phyloP scores from a whole-genome alignment of 2,113 vertebrate genomes.

The Psephotus haematonotus region DNA sequence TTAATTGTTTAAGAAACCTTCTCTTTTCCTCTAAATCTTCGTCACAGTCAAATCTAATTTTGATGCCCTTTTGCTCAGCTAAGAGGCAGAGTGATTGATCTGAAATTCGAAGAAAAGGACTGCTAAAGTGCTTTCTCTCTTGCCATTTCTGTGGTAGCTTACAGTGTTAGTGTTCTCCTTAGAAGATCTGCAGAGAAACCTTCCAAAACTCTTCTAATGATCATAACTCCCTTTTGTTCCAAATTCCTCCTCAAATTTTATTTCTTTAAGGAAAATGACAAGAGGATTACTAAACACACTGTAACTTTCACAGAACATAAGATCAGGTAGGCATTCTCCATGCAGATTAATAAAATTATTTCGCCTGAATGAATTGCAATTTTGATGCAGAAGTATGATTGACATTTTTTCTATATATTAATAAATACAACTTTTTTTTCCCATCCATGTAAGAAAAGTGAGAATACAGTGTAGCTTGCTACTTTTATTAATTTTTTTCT shows the following conservation, averaged over 20 bases:
- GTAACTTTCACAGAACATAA: not conserved
- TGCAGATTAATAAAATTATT: not conserved
- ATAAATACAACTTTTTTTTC: not conserved
- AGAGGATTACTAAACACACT: not conserved
- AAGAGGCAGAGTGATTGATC: slow-evolving; percentile 18
- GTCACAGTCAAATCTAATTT: slow-evolving; percentile 40
- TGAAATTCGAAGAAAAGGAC: not conserved
- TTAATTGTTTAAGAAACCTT: slow-evolving; percentile 15
- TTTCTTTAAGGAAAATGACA: not conserved
- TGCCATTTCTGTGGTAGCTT: not conserved
- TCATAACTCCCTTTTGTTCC: not conserved
- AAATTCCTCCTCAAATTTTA: not conserved
- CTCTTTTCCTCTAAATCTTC: not conserved
- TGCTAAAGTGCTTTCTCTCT: not conserved
- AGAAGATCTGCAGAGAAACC: not conserved
- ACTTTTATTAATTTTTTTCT: not conserved
- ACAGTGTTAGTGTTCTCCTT: not conserved
- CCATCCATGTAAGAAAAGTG: not conserved
- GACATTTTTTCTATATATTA: not conserved
- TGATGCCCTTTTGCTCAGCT: slow-evolving; percentile 19
- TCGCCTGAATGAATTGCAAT: not conserved
- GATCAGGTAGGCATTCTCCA: not conserved
- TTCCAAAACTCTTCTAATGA: not conserved
- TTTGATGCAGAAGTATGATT: not conserved
- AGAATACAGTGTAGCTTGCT: not conserved